Conservation (phyloP, 2,797 vertebrate species). For the Acanthornis magna region DNA sequence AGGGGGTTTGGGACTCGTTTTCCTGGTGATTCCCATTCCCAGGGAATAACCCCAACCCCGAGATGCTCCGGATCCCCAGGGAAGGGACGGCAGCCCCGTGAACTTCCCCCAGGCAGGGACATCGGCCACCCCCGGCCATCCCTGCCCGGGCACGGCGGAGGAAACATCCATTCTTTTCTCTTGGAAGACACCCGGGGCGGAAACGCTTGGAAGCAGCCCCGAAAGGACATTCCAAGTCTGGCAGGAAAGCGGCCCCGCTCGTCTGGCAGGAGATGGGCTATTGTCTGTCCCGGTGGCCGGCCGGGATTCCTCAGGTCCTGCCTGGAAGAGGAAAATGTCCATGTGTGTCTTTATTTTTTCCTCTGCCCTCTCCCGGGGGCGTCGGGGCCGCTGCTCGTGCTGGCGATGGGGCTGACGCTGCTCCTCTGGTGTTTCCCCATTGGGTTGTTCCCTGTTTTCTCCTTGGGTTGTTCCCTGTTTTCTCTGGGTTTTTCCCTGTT, state of each 20-base stretch:
- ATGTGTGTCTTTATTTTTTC: slow-evolving; percentile 19
- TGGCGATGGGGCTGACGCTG: rapidly evolving
- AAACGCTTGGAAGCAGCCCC: slow-evolving; percentile 31
- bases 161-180: slow-evolving; percentile 46
- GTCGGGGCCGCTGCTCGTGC: neutral
- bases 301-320: slow-evolving; percentile 48
- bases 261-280: slow-evolving; percentile 62
- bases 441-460: neutral
- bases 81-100: neutral
- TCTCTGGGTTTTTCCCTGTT: no score
- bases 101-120: neutral
- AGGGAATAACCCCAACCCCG: neutral
- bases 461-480: no score
- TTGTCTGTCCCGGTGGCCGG: slow-evolving; percentile 40
- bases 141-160: neutral
- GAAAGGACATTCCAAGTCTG: slow-evolving; percentile 55
- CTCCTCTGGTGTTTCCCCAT: neutral
- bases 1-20: no score
- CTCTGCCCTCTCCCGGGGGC: neutral
- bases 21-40: neutral
- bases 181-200: slow-evolving; percentile 29
- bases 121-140: neutral
- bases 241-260: slow-evolving; percentile 35
- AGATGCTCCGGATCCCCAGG: neutral
- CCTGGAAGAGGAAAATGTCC: neutral